Conservation (phyloP, 2,797 vertebrate species). For the Apogon hyalosoma region DNA sequence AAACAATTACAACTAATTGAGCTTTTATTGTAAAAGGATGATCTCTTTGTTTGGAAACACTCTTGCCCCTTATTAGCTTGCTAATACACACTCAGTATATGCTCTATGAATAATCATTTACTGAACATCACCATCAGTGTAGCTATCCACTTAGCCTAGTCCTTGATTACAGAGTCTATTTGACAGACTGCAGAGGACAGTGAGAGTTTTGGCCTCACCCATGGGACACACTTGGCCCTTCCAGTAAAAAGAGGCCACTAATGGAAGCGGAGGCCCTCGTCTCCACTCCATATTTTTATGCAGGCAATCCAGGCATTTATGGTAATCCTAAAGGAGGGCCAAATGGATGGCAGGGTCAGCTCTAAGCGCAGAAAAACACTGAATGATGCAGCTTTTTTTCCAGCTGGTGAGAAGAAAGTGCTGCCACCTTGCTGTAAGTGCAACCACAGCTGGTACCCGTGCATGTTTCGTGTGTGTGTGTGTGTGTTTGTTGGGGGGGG, state of each 20-base stretch:
- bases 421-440: conserved; percentile 76
- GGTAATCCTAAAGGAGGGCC: conserved; percentile 85
- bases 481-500: background rate
- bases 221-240: conserved; percentile 89
- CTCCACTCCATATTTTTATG: conserved; percentile 83
- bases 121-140: conserved; percentile 52
- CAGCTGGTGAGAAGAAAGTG: conserved; percentile 79
- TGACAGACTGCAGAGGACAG: conserved; percentile 69
- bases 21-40: conserved; percentile 35
- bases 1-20: conserved; percentile 20
- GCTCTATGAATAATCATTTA: conserved; percentile 64
- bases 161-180: conserved; percentile 74
- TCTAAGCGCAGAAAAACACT: conserved; percentile 42
- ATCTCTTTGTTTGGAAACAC: conserved; percentile 48
- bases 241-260: conserved; percentile 90
- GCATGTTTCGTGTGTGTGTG: conserved; percentile 72
- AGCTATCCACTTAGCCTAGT: conserved; percentile 67
- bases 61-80: conserved; percentile 20
- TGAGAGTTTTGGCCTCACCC: conserved; percentile 76
- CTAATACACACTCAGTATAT: conserved; percentile 31
- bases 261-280: conserved; percentile 87
- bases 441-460: conserved; percentile 79
- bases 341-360: conserved; percentile 86
- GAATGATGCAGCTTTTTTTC: conserved; percentile 76
- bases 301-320: conserved; percentile 90